These are phyloP conservation scores for Agrypnia vestita DNA, from an alignment of 1,140 invertebrate species.

Conservation along the genomic window DNA sequence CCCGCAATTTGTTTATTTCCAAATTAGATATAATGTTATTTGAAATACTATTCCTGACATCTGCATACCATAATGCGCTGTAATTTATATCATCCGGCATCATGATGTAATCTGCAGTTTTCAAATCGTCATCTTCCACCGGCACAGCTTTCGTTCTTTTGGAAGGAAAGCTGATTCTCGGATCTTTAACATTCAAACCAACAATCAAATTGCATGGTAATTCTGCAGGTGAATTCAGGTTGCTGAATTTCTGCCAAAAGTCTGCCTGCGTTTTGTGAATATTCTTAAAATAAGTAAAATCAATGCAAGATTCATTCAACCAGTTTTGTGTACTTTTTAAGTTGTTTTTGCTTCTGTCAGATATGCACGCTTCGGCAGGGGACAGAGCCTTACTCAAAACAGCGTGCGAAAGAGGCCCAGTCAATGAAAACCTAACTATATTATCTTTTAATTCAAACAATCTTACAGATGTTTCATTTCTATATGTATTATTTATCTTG, in stretches of 20 bases:
- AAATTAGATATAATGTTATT: constrained; percentile 77
- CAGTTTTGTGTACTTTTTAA: constrained; percentile 42
- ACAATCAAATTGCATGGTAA: constrained; percentile 82
- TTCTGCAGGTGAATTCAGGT: constrained; percentile 75
- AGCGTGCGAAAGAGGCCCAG: constrained; percentile 82
- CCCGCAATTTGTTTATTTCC: constrained; percentile 80
- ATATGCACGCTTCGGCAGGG: constrained; percentile 63
- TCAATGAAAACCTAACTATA: constrained; percentile 86
- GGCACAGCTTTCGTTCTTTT: constrained; percentile 78
- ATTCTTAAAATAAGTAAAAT: constrained; percentile 6
- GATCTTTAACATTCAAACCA: constrained; percentile 86
- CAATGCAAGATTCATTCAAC: constrained; percentile 42
- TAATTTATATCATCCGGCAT: constrained; percentile 62
- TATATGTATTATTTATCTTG: constrained; percentile 55
- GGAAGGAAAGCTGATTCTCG: constrained; percentile 83
- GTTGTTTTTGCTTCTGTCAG: background rate
- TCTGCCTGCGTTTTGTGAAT: constrained; percentile 67
- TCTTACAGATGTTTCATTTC: constrained; percentile 63
- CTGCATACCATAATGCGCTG: constrained; percentile 80
- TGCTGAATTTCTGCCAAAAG: constrained; percentile 77
- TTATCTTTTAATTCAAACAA: constrained; percentile 79
- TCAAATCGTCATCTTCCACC: constrained; percentile 30
- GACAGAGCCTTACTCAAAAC: constrained; percentile 77
- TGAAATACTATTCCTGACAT: constrained; percentile 75
- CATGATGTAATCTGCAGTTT: constrained; percentile 45